Conservation (phyloP, 2,888 invertebrate genomes). For the Physocephala rufipes region DNA sequence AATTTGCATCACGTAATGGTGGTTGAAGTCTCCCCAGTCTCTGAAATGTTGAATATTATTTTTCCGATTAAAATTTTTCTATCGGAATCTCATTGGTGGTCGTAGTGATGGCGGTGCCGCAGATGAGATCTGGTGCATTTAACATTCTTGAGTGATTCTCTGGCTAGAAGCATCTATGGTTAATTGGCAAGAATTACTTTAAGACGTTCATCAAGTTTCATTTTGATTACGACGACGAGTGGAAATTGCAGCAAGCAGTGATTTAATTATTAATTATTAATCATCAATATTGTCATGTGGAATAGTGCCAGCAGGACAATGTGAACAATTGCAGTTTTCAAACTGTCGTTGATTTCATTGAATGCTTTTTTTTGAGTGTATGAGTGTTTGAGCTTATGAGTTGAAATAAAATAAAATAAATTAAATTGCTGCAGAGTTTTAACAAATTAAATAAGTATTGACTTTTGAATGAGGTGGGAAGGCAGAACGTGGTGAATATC, state of each 20-base stretch:
- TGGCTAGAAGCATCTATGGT: conserved; percentile 51
- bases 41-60: background rate
- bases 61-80: background rate
- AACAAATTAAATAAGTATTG: too few species aligned
- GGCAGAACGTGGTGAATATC: too few species aligned
- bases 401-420: background rate
- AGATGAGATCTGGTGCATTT: conserved; percentile 5
- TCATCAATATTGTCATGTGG: too few species aligned
- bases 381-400: background rate
- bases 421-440: background rate
- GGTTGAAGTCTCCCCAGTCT: background rate
- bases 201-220: conserved; percentile 49
- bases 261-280: conserved; percentile 26
- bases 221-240: conserved; percentile 23
- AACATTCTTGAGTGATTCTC: too few species aligned
- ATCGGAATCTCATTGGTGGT: background rate
- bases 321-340: background rate
- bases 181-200: conserved; percentile 58
- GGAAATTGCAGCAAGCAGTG: conserved; percentile 28
- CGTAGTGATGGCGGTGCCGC: too few species aligned
- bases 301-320: background rate
- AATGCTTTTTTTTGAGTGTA: background rate
- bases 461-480: too few species aligned
- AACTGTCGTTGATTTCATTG: background rate
- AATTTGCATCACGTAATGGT: conserved; percentile 12